A percentile compares a stretch with the other conserved stretches of the same genome.
Evolutionary conservation across 53 echinoderm and acorn worm genomes (phyloP).

Genomic region (Antedon mediterranea): DNA sequence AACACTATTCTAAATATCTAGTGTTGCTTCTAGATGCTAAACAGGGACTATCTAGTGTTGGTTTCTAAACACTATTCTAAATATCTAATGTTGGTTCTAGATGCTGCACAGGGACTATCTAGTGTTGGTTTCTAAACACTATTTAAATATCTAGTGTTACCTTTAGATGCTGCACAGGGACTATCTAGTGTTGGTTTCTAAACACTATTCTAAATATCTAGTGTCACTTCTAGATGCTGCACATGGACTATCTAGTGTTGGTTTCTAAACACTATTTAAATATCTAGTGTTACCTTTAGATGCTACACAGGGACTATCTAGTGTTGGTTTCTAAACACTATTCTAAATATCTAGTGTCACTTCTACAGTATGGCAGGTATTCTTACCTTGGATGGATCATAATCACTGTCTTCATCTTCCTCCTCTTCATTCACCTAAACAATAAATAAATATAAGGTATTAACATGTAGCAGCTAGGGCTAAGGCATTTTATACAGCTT

Average conservation of each 20-base stretch:
- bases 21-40: no score
- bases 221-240: background rate
- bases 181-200: background rate
- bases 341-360: background rate
- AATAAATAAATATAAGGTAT: slow-evolving; percentile 16
- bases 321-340: background rate
- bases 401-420: slow-evolving; percentile 39
- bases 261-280: background rate
- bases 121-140: no score
- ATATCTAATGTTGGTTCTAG: no score
- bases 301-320: no score
- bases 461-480: background rate
- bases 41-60: no score
- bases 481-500: no score
- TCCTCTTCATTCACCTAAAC: slow-evolving; percentile 65
- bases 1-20: no score
- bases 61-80: background rate
- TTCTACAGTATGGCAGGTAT: background rate
- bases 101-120: no score
- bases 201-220: background rate
- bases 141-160: no score
- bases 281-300: no score
- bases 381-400: slow-evolving; percentile 33
- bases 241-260: background rate
- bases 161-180: background rate